These are phyloP conservation scores for Diorhabda sublineata DNA, from an alignment of 1,140 invertebrate genomes.

Conservation along the genomic window DNA sequence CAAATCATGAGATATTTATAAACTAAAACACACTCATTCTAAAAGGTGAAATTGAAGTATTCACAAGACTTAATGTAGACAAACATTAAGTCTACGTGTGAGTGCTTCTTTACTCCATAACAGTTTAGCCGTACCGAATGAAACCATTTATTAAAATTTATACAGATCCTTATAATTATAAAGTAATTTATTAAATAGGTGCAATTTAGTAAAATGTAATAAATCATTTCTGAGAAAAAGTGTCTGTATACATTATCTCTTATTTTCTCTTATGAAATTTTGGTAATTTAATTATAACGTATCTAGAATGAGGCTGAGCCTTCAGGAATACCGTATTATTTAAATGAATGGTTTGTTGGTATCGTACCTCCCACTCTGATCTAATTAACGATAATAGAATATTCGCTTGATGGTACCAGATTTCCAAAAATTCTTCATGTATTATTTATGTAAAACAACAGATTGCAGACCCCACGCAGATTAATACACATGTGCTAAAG, in stretches of 20 bases:
- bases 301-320: background rate
- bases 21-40: no score
- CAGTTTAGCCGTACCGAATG: background rate
- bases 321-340: background rate
- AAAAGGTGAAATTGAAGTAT: no score
- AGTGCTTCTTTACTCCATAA: background rate
- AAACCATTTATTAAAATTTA: conserved; percentile 1
- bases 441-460: no score
- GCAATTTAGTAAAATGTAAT: background rate
- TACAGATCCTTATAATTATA: conserved; percentile 3
- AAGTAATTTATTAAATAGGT: conserved; percentile 3
- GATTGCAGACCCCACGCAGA: no score
- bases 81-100: background rate
- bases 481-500: no score
- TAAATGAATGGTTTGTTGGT: background rate
- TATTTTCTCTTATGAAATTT: background rate
- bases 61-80: no score
- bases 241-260: background rate
- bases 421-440: no score
- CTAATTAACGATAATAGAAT: background rate
- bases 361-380: background rate
- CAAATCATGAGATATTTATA: no score
- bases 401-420: no score
- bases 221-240: conserved; percentile 1
- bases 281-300: conserved; percentile 1